A percentile compares a stretch with the other conserved stretches of the same genome.
Conservation (phyloP, 35 echinoderm and acorn worm genomes). For the Heliocidaris tuberculata region DNA sequence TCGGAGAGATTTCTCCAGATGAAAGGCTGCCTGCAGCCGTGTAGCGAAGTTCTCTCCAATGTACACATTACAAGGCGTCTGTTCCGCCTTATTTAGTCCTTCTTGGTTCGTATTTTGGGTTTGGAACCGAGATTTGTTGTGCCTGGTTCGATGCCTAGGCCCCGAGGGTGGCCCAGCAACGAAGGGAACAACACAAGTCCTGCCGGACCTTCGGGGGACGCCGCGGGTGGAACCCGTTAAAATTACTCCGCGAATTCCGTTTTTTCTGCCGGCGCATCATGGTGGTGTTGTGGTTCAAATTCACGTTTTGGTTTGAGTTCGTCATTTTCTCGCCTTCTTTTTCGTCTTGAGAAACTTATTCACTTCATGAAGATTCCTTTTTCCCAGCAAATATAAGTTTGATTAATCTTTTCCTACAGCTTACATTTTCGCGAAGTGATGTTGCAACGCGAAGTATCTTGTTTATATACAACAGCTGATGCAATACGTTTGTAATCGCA, state of each 20-base stretch:
- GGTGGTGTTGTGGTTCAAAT: not conserved
- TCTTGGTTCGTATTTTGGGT: not conserved
- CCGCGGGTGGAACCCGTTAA: constrained; percentile 58
- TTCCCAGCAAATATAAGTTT: not conserved
- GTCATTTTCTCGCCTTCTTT: constrained; percentile 26
- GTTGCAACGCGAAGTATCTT: not conserved
- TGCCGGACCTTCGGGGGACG: constrained; percentile 49
- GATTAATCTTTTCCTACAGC: not conserved
- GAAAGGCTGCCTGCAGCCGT: constrained; percentile 32
- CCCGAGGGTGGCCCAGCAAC: not conserved
- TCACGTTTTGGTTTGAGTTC: not conserved
- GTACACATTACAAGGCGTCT: constrained; percentile 23
- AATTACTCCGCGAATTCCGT: constrained; percentile 45
- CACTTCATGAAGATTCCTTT: not conserved
- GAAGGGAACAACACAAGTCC: not conserved
- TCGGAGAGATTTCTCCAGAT: constrained; percentile 52
- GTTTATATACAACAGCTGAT: constrained; percentile 44
- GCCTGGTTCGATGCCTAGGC: not conserved
- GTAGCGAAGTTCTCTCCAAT: constrained; percentile 53
- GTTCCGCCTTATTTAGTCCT: not conserved
- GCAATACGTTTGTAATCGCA: constrained; percentile 22
- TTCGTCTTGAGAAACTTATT: not conserved
- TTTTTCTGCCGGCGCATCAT: constrained; percentile 39
- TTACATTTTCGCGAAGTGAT: not conserved
- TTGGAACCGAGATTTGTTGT: not conserved